phyloP scores from a whole-genome alignment of 1,140 invertebrate species.

The Polypedilum pembai region DNA sequence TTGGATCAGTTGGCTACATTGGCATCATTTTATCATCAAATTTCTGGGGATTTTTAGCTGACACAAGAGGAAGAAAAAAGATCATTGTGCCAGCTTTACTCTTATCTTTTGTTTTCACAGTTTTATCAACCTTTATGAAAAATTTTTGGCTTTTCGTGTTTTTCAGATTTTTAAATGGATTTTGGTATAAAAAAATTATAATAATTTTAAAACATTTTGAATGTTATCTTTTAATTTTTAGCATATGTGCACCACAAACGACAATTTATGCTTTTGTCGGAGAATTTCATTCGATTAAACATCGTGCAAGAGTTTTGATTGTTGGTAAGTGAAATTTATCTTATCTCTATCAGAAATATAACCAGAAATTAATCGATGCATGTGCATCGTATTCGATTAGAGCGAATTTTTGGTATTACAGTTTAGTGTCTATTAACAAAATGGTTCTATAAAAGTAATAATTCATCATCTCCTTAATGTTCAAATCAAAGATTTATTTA shows the following conservation, averaged over 20 bases:
- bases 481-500: too few species aligned
- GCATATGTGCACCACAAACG: slow-evolving; percentile 56
- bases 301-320: slow-evolving; percentile 42
- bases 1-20: slow-evolving; percentile 57
- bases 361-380: too few species aligned
- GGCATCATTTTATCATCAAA: slow-evolving; percentile 55
- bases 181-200: slow-evolving; percentile 57
- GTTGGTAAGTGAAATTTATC: not conserved
- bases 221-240: slow-evolving; percentile 36
- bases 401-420: too few species aligned
- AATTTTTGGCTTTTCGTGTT: slow-evolving; percentile 58
- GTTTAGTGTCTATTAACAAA: too few species aligned
- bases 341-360: not conserved
- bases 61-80: slow-evolving; percentile 61
- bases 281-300: slow-evolving; percentile 52
- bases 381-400: too few species aligned
- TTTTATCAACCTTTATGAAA: slow-evolving; percentile 60
- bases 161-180: slow-evolving; percentile 63
- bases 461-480: too few species aligned
- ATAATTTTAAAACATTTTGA: not conserved
- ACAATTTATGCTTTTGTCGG: slow-evolving; percentile 59
- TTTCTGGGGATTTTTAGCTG: slow-evolving; percentile 73
- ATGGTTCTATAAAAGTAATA: too few species aligned
- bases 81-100: slow-evolving; percentile 60
- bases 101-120: slow-evolving; percentile 55